These are phyloP conservation scores for Pemphigus obesinymphae DNA, from an alignment of 1,140 invertebrate genomes.

Conservation along the genomic window DNA sequence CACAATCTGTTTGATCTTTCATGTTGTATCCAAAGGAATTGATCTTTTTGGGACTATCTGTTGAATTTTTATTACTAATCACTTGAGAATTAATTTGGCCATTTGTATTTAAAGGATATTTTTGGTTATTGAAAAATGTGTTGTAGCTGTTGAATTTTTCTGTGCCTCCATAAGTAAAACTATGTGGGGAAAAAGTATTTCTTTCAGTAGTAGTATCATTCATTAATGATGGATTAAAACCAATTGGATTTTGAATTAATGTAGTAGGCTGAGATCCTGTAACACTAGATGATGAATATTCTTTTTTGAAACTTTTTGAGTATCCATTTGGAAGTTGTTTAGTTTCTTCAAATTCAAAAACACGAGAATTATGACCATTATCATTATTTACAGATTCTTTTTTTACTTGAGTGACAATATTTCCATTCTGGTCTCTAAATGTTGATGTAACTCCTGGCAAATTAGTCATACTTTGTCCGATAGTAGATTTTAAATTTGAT, in stretches of 20 bases:
- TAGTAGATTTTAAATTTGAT: background rate
- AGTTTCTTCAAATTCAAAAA: background rate
- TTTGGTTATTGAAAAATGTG: constrained; percentile 14
- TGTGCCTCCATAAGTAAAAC: background rate
- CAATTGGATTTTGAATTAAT: background rate
- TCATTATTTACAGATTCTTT: background rate
- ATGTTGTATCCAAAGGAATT: background rate
- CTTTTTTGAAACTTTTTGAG: constrained; percentile 29
- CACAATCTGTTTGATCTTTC: background rate
- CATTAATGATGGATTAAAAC: background rate
- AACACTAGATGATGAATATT: constrained; percentile 32
- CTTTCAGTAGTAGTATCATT: background rate
- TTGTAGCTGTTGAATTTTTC: constrained; percentile 1
- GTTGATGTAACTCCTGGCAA: background rate
- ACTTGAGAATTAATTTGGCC: background rate
- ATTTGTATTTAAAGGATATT: background rate
- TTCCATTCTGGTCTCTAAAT: constrained; percentile 6
- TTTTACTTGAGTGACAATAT: background rate
- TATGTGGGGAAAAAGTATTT: background rate
- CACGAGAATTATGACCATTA: background rate
- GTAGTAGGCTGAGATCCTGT: background rate
- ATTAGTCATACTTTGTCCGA: background rate
- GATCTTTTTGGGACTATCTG: background rate
- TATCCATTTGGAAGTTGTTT: constrained; percentile 31
- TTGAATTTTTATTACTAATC: background rate